Conservation (phyloP, 2,113 vertebrate species). For the Chauna torquata region DNA sequence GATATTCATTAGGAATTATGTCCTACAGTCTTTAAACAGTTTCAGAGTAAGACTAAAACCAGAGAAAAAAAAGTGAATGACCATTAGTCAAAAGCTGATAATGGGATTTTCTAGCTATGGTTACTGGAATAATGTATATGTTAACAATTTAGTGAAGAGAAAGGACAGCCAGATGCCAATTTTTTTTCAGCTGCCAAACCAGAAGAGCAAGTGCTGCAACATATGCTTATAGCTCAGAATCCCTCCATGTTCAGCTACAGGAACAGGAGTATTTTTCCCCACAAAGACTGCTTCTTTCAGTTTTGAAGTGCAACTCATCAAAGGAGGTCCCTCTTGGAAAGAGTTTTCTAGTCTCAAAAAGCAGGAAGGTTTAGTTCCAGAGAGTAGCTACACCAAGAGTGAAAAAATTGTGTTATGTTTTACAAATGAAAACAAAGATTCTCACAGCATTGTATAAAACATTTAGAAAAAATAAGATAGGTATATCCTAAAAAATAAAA, state of each 20-base stretch:
- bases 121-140: background rate
- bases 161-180: background rate
- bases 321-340: background rate
- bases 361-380: background rate
- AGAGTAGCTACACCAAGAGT: background rate
- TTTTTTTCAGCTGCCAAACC: background rate
- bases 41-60: background rate
- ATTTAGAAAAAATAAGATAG: background rate
- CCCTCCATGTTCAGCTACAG: background rate
- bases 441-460: background rate
- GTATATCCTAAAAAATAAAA: background rate
- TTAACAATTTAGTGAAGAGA: background rate
- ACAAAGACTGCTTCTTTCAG: background rate
- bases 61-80: background rate
- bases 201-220: background rate
- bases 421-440: background rate
- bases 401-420: background rate
- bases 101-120: background rate
- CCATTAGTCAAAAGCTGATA: background rate
- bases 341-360: background rate
- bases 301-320: background rate
- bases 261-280: background rate
- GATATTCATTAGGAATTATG: background rate
- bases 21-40: background rate
- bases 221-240: background rate